Conservation (phyloP, 2,797 vertebrate species). For the Natrix natrix region DNA sequence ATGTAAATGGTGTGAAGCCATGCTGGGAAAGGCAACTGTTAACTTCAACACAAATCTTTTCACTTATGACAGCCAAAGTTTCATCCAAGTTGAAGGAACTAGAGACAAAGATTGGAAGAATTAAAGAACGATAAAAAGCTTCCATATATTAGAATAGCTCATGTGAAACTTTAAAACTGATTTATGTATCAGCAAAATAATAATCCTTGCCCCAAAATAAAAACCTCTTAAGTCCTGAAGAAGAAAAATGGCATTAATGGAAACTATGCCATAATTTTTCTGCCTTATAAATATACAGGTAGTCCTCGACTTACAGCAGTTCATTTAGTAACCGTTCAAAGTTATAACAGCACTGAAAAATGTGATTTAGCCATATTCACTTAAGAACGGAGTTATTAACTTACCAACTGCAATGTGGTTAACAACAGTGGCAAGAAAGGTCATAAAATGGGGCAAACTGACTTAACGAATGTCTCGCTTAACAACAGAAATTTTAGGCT, state of each 20-base stretch:
- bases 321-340: neutral
- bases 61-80: slow-evolving; percentile 78
- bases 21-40: slow-evolving; percentile 80
- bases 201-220: neutral
- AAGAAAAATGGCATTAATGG: neutral
- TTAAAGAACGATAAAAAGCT: neutral
- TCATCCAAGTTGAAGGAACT: slow-evolving; percentile 84
- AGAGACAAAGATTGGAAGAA: neutral
- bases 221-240: neutral
- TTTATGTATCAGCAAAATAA: neutral
- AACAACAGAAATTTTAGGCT: neutral
- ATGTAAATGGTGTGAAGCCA: slow-evolving; percentile 77
- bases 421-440: neutral
- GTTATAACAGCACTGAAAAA: no score
- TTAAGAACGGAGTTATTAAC: neutral
- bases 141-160: neutral
- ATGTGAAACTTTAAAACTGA: neutral
- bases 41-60: slow-evolving; percentile 88
- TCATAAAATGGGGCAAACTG: neutral
- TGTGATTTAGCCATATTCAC: neutral
- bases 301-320: neutral
- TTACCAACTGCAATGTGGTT: neutral
- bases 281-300: neutral
- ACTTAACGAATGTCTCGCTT: neutral
- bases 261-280: neutral